These are phyloP conservation scores for Caenorhabditis remanei DNA, from an alignment of 1,140 invertebrate species.

Conservation along the genomic window DNA sequence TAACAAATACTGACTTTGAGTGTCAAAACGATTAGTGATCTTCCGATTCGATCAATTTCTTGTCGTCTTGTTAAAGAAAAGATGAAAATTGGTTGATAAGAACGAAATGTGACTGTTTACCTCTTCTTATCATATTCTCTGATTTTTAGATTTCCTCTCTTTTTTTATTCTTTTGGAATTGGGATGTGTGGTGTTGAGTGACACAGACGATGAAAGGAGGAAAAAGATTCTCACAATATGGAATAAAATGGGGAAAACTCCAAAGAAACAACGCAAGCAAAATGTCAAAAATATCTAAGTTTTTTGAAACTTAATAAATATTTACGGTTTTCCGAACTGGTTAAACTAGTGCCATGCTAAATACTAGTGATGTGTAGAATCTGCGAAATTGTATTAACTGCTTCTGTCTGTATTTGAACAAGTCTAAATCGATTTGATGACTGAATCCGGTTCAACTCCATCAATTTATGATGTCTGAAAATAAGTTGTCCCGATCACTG, in stretches of 20 bases:
- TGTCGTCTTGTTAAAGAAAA: background rate
- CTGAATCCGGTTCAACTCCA: no score
- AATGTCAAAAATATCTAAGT: no score
- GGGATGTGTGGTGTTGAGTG: background rate
- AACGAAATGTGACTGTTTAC: background rate
- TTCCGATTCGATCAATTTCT: background rate
- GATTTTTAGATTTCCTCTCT: conserved; percentile 13
- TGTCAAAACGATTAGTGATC: background rate
- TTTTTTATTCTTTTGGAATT: background rate
- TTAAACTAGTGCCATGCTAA: no score
- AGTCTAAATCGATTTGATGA: no score
- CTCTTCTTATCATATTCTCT: background rate
- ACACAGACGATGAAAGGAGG: no score
- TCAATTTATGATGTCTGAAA: background rate
- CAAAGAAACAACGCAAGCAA: background rate
- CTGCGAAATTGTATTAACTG: no score
- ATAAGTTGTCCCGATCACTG: background rate
- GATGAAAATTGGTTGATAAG: background rate
- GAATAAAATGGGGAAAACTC: background rate
- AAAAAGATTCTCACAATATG: no score
- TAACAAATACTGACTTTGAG: background rate
- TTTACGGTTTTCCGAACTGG: no score
- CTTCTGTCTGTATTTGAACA: no score
- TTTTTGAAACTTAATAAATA: no score
- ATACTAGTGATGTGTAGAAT: no score